Evolutionary conservation across 2,888 invertebrate genomes (phyloP).

Genomic region (Calliopum simillimum): DNA sequence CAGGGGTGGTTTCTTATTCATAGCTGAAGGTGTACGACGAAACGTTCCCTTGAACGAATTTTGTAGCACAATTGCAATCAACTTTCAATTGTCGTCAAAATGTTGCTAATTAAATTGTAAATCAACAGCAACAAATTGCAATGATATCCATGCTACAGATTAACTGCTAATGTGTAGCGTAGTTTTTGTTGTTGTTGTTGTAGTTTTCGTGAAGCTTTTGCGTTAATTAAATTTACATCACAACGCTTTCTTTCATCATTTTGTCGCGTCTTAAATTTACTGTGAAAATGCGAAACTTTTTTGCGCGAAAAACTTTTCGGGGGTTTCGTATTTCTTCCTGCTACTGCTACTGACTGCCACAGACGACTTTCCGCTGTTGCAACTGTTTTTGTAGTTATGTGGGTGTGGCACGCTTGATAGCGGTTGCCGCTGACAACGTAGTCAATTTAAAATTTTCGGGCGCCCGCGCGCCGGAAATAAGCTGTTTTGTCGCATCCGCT

Average conservation of each 20-base stretch:
- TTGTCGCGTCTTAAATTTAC: no score
- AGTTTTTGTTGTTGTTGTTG: not conserved
- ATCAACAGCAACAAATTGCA: slow-evolving; percentile 6
- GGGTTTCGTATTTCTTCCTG: no score
- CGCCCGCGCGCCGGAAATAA: not conserved
- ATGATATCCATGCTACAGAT: slow-evolving; percentile 1
- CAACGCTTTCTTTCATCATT: no score
- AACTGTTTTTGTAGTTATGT: slow-evolving; percentile 20
- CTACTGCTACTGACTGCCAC: not conserved
- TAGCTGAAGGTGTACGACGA: slow-evolving; percentile 44
- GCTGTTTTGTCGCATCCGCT: slow-evolving; percentile 20
- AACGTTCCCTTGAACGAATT: no score
- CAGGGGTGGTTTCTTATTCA: slow-evolving; percentile 65
- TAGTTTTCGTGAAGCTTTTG: no score
- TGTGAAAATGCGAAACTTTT: no score
- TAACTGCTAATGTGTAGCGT: slow-evolving; percentile 19
- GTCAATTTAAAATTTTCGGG: not conserved
- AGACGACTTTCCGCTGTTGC: slow-evolving; percentile 17
- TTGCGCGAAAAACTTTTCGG: no score
- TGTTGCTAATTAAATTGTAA: slow-evolving; percentile 19
- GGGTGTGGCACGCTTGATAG: slow-evolving; percentile 17
- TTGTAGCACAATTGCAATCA: slow-evolving; percentile 12
- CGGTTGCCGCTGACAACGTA: slow-evolving; percentile 46
- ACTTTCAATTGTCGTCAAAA: slow-evolving; percentile 1
- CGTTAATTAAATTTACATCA: no score